phyloP scores from a whole-genome alignment of 2,888 invertebrate species.

The Pseudolycoriella hygida region DNA sequence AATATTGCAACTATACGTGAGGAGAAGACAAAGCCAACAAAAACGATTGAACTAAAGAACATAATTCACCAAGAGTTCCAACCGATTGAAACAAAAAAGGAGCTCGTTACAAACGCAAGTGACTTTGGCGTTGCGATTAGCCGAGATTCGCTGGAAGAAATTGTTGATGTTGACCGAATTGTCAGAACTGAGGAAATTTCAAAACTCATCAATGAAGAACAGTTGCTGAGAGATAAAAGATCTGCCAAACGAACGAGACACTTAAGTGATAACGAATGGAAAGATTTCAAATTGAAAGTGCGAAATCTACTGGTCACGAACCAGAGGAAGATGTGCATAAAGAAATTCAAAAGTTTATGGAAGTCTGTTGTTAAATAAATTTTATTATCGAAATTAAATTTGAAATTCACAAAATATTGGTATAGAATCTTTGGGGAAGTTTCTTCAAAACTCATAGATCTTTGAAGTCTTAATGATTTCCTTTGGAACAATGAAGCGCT shows the following conservation, averaged over 20 bases:
- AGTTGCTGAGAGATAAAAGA: background rate
- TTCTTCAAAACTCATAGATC: no score
- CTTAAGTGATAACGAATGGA: slow-evolving; percentile 14
- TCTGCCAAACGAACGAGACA: slow-evolving; percentile 9
- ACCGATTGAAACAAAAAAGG: background rate
- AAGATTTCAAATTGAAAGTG: slow-evolving; percentile 14
- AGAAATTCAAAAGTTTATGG: background rate
- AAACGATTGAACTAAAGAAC: slow-evolving; percentile 6
- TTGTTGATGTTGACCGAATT: slow-evolving; percentile 15
- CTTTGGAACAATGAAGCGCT: no score
- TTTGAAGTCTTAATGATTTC: no score
- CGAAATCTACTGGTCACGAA: background rate
- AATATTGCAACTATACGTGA: no score
- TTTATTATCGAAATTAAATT: no score
- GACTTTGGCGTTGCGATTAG: slow-evolving; percentile 11
- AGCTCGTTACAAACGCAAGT: background rate
- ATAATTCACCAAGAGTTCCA: background rate
- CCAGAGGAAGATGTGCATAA: background rate
- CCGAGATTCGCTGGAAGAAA: slow-evolving; percentile 9
- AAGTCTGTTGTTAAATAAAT: background rate
- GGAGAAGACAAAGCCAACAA: no score
- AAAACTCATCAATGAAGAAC: slow-evolving; percentile 19
- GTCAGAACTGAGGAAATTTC: slow-evolving; percentile 17
- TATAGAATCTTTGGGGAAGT: no score
- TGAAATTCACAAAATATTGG: no score